Evolutionary conservation across 2,888 invertebrate species (phyloP).

Genomic region (Spilosoma lubricipeda): DNA sequence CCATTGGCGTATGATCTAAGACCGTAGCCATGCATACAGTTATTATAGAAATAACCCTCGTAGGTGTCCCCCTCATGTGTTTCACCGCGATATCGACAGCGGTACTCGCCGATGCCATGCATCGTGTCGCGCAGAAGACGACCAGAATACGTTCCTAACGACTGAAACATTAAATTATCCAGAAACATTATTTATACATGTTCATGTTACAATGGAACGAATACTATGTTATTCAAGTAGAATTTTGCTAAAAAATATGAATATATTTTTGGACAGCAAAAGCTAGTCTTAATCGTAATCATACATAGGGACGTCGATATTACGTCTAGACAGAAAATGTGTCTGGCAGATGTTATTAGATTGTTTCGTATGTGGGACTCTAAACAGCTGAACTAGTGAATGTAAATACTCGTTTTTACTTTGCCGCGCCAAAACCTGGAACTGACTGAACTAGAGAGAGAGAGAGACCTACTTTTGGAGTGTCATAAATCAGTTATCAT

Average conservation of each 20-base stretch:
- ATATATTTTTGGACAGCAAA: too few species aligned
- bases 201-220: too few species aligned
- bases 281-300: not conserved
- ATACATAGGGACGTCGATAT: not conserved
- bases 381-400: too few species aligned
- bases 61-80: conserved; percentile 67
- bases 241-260: too few species aligned
- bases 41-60: conserved; percentile 83
- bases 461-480: too few species aligned
- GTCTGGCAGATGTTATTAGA: not conserved
- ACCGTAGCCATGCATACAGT: conserved; percentile 85
- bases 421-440: too few species aligned
- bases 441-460: too few species aligned
- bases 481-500: not conserved
- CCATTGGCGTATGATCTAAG: conserved; percentile 81
- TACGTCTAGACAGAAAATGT: not conserved
- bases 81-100: conserved; percentile 64
- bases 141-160: conserved; percentile 79
- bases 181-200: not conserved
- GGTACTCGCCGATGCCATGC: conserved; percentile 83
- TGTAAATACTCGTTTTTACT: too few species aligned
- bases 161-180: conserved; percentile 54
- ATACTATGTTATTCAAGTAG: too few species aligned
- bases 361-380: not conserved
- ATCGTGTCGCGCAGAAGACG: conserved; percentile 75